Percentiles rank a stretch among this genome's conserved stretches.
These are phyloP conservation scores for Palaemon carinicauda DNA, from an alignment of 1,140 invertebrate species.

Conservation along the genomic window DNA sequence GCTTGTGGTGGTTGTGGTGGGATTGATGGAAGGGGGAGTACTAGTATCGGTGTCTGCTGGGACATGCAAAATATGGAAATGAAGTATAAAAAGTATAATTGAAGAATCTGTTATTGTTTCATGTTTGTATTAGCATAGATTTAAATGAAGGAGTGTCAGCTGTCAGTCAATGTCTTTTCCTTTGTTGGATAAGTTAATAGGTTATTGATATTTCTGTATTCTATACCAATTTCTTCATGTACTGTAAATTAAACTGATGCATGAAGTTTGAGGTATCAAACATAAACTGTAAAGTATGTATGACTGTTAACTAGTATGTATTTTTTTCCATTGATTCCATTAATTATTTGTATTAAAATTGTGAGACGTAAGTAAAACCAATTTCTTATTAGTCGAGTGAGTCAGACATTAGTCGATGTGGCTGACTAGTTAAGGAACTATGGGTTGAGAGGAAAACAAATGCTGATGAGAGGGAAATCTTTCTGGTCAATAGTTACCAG, in stretches of 20 bases:
- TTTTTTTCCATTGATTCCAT: constrained; percentile 35
- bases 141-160: too few species aligned
- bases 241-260: neutral
- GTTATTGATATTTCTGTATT: constrained; percentile 14
- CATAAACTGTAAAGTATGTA: constrained; percentile 26
- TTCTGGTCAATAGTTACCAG: too few species aligned
- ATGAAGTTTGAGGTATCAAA: neutral
- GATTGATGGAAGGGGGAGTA: constrained; percentile 27
- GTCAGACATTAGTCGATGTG: constrained; percentile 47
- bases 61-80: constrained; percentile 52
- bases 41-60: constrained; percentile 49
- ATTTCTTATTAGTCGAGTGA: constrained; percentile 46
- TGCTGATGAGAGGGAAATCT: too few species aligned
- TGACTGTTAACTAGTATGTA: constrained; percentile 33
- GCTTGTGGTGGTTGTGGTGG: constrained; percentile 36
- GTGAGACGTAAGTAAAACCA: constrained; percentile 23
- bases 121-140: too few species aligned
- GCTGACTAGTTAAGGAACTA: constrained; percentile 33
- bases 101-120: neutral
- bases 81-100: constrained; percentile 27
- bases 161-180: too few species aligned
- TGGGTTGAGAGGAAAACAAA: too few species aligned
- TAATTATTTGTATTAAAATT: constrained; percentile 35
- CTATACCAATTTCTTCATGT: neutral
- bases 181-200: too few species aligned